These are phyloP conservation scores for Rutilus rutilus DNA, from an alignment of 2,113 vertebrate species.

Conservation along the genomic window DNA sequence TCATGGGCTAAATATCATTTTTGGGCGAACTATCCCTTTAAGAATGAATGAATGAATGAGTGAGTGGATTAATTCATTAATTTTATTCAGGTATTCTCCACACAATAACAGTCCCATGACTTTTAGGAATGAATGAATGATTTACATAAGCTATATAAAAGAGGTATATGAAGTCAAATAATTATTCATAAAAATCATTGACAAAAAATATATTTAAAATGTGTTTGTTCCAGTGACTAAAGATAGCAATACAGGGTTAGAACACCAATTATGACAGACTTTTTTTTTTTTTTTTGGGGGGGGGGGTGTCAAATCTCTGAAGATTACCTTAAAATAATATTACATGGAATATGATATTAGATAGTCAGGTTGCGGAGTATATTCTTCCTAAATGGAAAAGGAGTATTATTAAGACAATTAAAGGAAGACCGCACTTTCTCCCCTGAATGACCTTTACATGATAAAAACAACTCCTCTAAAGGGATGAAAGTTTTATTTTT, in stretches of 20 bases:
- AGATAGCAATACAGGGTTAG: background rate
- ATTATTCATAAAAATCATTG: background rate
- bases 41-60: background rate
- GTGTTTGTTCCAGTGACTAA: background rate
- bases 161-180: background rate
- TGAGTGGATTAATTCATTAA: no score
- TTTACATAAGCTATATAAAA: background rate
- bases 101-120: background rate
- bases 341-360: background rate
- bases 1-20: no score
- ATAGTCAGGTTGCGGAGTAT: slow-evolving; percentile 20
- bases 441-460: slow-evolving; percentile 55
- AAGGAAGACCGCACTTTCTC: slow-evolving; percentile 59
- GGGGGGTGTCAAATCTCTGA: background rate
- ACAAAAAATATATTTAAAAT: background rate
- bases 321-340: background rate
- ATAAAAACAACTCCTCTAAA: slow-evolving; percentile 61
- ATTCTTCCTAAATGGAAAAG: slow-evolving; percentile 62
- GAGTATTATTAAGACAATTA: slow-evolving; percentile 59
- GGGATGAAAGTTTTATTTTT: slow-evolving; percentile 61
- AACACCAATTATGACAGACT: background rate
- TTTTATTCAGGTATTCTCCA: background rate
- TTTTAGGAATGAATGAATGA: background rate
- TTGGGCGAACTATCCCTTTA: no score
- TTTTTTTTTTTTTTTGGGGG: background rate